Evolutionary conservation across 1,140 invertebrate genomes (phyloP), one percentile per base, ranked within the genome.

Genomic region (Centruroides sculpturatus): DNA sequence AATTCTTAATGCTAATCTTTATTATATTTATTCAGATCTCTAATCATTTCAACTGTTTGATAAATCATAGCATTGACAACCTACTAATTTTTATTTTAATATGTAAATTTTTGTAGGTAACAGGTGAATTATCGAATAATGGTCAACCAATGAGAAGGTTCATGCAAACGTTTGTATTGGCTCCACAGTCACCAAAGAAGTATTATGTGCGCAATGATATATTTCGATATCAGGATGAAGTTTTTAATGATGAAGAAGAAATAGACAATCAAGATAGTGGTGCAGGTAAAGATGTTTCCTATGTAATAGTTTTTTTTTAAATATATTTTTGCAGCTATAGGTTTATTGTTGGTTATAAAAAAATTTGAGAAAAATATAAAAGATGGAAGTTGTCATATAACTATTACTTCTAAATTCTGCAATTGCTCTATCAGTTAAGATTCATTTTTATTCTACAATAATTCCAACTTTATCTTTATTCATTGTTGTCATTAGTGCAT

Each of bases 191-290:
- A 54, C 90, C 92, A 35, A 95, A 93, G 78, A 92, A 94, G 76
- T 98, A 94, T 77, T 98, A 97, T 72, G 93, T 98, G 23, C 90
- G 93, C 72, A 98, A 98, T 77, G 93, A 98, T 75, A 97, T 98
- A 71, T 98, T 98, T 76, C 86, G 93, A 58, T 98, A 98, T 73
- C 93, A 97, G 80, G 89, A 89, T 75, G 83, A 87, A 67, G 81
- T 87, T 47, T 85, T 85, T 67, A 79, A 80, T 59, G 88, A 92
- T 69, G 87, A 89, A 67, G 86, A 89, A 73, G 80, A 67, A 53
- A 56, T 66, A 10, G 78, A 74, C 34, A 75, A 78, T 55, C 81
- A 83, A 63, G 77, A 79, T 61, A 78, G 77, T 34, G 82, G 82
- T n/a, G 34, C n/a, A 23, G 59, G 59, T 60, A 57, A 63, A 34